Percentiles rank a stretch among this genome's conserved stretches.
Conservation (phyloP, 1,140 invertebrate genomes). For the Tribolium madens region DNA sequence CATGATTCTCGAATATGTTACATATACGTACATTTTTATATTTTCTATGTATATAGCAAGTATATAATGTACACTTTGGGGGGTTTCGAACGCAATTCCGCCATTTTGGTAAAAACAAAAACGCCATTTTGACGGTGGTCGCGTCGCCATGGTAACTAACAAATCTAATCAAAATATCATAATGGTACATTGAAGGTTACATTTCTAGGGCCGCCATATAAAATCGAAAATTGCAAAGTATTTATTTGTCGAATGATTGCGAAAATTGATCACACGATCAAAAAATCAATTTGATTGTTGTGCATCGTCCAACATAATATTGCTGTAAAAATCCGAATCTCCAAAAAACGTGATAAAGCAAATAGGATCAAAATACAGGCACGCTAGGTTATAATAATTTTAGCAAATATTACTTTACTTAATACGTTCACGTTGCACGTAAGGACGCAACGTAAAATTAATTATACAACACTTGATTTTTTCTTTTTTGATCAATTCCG, state of each 20-base stretch:
- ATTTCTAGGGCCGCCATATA: slow-evolving; percentile 24
- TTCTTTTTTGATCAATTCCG: slow-evolving; percentile 35
- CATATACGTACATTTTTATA: slow-evolving; percentile 54
- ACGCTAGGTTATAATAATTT: slow-evolving; percentile 54
- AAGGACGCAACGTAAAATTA: slow-evolving; percentile 41
- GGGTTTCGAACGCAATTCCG: slow-evolving; percentile 25
- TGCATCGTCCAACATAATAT: slow-evolving; percentile 25
- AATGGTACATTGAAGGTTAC: slow-evolving; percentile 36
- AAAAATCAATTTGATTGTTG: slow-evolving; percentile 4
- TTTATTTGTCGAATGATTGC: slow-evolving; percentile 40
- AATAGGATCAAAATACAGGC: slow-evolving; percentile 50
- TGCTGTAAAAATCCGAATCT: slow-evolving; percentile 33
- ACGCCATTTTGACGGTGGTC: neutral
- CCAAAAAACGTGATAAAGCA: slow-evolving; percentile 27
- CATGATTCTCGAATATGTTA: slow-evolving; percentile 36
- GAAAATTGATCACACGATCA: slow-evolving; percentile 24
- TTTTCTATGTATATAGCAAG: slow-evolving; percentile 49
- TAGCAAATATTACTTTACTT: slow-evolving; percentile 55
- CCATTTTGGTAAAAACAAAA: slow-evolving; percentile 16
- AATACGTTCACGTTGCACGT: slow-evolving; percentile 44
- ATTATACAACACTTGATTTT: slow-evolving; percentile 16
- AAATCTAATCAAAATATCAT: slow-evolving; percentile 14
- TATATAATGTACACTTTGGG: slow-evolving; percentile 40
- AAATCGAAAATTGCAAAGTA: slow-evolving; percentile 38
- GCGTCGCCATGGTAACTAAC: neutral